Base-by-base conservation (phyloP, 2,797 vertebrate genomes). In the Antrozous pallidus region DNA sequence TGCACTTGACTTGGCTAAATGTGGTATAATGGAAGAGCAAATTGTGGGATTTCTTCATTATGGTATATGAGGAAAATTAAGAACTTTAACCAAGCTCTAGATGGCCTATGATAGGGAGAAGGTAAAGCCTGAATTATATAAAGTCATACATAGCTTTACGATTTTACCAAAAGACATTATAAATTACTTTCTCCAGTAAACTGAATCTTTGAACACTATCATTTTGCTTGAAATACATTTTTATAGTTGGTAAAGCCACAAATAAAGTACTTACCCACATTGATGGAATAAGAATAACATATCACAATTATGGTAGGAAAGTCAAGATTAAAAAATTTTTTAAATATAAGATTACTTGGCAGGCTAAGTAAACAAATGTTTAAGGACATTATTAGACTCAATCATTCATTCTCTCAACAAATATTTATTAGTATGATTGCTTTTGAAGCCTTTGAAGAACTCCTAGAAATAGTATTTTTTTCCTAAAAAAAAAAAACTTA, bases 351-450 rank as follows among this genome's bases (percentile, higher is more conserved):
- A 1, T 83, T 47, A 88, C 8, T 70, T 80, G 63, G 10, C 45
- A 91, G 49, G 82, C 70, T 90, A 67, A 71, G 4, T 80, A 73
- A 71, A 79, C 56, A 54, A 40, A 51, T 83, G 71, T 84, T 80
- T 91, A 89, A n/a, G 10, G 84, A 69, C 6, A 56, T 47, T 22
- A 31, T 58, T 75, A 88, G 14, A 2, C 18, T 40, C 56, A 31
- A 14, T 61, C 13, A 86, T 33, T 38, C 7, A 80, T 83, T 94
- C 31, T 38, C 3, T 85, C 3, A 90, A 80, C n/a, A 93, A 74
- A 93, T 90, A 90, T 40, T 91, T 94, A 88, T 88, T 74, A 87
- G 61, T n/a, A 8, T 75, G 38, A 67, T 80, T 54, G 5, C 5
- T 70, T 1, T 47, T 69, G 31, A 51, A 12, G 16, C 8, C 26